These are phyloP conservation scores for Rhinoraja longicauda DNA, from an alignment of 2,797 vertebrate genomes.

Conservation along the genomic window DNA sequence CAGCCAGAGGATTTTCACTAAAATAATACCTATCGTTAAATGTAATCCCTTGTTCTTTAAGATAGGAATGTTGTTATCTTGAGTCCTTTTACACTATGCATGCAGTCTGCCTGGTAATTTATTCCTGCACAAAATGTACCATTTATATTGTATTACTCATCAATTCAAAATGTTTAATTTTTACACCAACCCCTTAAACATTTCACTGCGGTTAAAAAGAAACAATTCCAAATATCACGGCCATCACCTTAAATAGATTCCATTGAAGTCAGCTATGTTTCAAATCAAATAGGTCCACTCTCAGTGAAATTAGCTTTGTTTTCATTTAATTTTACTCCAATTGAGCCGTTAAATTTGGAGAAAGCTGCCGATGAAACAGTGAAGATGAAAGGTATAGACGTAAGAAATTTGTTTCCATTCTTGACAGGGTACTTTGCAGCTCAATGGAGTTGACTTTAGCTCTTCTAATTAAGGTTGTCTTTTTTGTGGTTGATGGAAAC, in stretches of 20 bases:
- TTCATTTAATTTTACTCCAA: conserved; percentile 10
- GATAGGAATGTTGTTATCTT: not conserved
- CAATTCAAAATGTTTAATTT: not conserved
- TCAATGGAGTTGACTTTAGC: conserved; percentile 20
- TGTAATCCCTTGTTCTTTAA: not conserved
- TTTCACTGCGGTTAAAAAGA: not conserved
- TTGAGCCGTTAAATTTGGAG: conserved; percentile 1
- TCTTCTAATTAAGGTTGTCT: conserved; percentile 25
- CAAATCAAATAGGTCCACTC: not conserved
- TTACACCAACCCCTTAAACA: not conserved
- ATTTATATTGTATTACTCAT: not conserved
- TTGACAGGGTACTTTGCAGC: not conserved
- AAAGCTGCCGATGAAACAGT: not conserved
- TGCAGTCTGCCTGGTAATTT: not conserved
- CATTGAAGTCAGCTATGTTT: not conserved
- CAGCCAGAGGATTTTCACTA: not conserved
- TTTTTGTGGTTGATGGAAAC: not conserved
- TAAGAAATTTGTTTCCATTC: conserved; percentile 19
- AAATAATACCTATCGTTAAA: not conserved
- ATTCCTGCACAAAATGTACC: not conserved
- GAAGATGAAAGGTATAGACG: not conserved
- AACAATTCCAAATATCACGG: not conserved
- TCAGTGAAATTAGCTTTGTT: not conserved
- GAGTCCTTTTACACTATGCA: too few species aligned
- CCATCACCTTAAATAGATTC: conserved; percentile 14